These are phyloP conservation scores for Petrocephalus sullivani DNA, from an alignment of 2,797 vertebrate genomes.

Conservation along the genomic window DNA sequence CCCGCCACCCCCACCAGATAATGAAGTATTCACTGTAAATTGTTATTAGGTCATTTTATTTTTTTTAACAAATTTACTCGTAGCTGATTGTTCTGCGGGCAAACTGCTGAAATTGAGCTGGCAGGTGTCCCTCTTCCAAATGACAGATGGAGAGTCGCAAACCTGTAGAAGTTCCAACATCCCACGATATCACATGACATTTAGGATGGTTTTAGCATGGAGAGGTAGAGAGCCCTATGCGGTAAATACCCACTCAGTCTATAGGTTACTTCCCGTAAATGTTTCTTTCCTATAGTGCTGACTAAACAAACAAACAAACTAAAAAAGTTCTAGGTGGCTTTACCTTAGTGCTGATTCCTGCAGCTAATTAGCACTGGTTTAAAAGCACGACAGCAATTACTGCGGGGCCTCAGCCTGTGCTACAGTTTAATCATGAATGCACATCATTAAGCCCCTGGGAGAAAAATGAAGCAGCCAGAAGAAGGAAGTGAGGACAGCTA, in stretches of 20 bases:
- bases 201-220: neutral
- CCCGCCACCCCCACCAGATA: neutral
- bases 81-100: constrained; percentile 8
- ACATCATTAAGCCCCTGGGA: constrained; percentile 16
- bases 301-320: constrained; percentile 8
- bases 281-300: neutral
- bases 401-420: neutral
- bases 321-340: neutral
- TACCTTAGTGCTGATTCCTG: neutral
- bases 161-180: constrained; percentile 2
- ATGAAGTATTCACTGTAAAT: neutral
- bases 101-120: neutral
- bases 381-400: constrained; percentile 20
- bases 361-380: constrained; percentile 15
- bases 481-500: neutral
- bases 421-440: constrained; percentile 15
- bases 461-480: neutral
- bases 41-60: neutral
- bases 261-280: neutral
- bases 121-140: neutral
- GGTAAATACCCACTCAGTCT: neutral
- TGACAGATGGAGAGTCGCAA: neutral
- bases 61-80: neutral
- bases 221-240: neutral
- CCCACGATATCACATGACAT: neutral